Percentiles rank a stretch among this genome's conserved stretches.
Conservation (phyloP, 2,888 invertebrate species). For the Eurois occulta region DNA sequence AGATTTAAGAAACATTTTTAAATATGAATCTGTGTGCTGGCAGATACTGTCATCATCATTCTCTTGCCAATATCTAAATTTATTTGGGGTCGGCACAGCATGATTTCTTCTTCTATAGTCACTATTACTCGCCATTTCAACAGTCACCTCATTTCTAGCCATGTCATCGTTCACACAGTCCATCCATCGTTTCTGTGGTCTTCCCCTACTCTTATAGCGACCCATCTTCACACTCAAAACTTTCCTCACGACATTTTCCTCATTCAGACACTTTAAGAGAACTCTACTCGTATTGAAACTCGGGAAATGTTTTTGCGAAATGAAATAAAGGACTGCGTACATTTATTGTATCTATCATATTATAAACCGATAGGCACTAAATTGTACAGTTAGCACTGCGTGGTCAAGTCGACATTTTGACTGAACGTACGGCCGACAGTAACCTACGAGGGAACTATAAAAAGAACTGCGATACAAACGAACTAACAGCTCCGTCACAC, state of each 20-base stretch:
- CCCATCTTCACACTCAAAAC: background rate
- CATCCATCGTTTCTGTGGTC: background rate
- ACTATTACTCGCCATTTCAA: background rate
- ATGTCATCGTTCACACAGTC: background rate
- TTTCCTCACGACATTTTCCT: background rate
- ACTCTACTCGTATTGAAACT: background rate
- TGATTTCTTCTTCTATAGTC: too few relatives aligned
- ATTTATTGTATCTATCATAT: background rate
- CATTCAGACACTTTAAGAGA: background rate
- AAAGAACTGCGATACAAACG: slow-evolving; percentile 25
- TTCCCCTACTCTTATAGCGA: background rate
- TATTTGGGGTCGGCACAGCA: too few relatives aligned
- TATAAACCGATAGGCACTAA: too few relatives aligned
- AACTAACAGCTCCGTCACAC: slow-evolving; percentile 21
- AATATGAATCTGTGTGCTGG: too few relatives aligned
- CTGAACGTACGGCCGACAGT: background rate
- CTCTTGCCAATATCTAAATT: too few relatives aligned
- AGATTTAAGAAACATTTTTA: background rate
- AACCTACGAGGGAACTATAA: slow-evolving; percentile 23
- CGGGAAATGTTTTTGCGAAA: background rate
- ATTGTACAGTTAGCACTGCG: background rate
- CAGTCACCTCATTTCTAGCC: background rate
- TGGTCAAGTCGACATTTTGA: background rate
- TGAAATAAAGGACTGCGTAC: background rate
- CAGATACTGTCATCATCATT: too few relatives aligned